phyloP scores from a whole-genome alignment of 1,140 invertebrate genomes.

The Zaprionus inermis region DNA sequence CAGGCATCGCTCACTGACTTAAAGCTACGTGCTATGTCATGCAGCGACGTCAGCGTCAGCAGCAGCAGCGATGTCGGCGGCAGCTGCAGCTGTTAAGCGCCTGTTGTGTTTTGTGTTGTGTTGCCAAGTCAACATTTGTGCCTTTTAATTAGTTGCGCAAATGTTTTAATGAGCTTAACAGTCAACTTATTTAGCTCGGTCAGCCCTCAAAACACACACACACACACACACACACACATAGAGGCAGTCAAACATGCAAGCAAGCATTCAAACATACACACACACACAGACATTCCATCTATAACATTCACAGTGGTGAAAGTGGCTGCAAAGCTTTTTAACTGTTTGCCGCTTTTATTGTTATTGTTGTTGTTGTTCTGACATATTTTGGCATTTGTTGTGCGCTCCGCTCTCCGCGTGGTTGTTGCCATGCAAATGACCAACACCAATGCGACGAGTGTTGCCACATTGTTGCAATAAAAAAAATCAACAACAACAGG shows the following conservation, averaged over 20 bases:
- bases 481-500: slow-evolving; percentile 10
- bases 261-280: not conserved
- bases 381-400: slow-evolving; percentile 47
- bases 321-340: slow-evolving; percentile 35
- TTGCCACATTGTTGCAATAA: slow-evolving; percentile 37
- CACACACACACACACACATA: not conserved
- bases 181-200: slow-evolving; percentile 12
- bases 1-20: not conserved
- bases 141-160: slow-evolving; percentile 33
- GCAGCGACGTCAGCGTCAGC: slow-evolving; percentile 3
- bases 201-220: slow-evolving; percentile 9
- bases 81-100: slow-evolving; percentile 34
- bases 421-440: slow-evolving; percentile 44
- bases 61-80: not conserved
- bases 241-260: not conserved
- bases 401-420: not conserved
- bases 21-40: slow-evolving; percentile 38
- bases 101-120: slow-evolving; percentile 17
- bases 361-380: slow-evolving; percentile 35
- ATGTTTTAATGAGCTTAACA: slow-evolving; percentile 39
- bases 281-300: slow-evolving; percentile 3
- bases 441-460: not conserved
- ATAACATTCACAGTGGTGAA: slow-evolving; percentile 29
- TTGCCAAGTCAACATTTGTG: slow-evolving; percentile 32
- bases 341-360: slow-evolving; percentile 18